Evolutionary conservation across 2,113 vertebrate species (phyloP), one percentile per base, ranked within the genome.

Genomic region (Rhinopomastus cyanomelas): DNA sequence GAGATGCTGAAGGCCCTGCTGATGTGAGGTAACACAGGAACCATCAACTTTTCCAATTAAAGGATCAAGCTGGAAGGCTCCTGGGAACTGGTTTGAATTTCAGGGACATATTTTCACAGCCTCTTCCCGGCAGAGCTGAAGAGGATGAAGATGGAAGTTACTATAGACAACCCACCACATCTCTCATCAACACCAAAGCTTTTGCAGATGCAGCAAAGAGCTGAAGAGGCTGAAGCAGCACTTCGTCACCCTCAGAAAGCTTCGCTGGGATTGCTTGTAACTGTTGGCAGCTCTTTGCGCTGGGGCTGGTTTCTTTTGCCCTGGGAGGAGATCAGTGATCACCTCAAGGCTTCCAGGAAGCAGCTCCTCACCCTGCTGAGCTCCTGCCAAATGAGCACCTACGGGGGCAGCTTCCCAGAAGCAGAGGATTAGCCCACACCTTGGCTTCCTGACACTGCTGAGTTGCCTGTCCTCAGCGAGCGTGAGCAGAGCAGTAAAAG

Each of bases 61-160:
- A 85, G 48, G 37, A 81, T 42, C 64, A 74, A 81, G 36, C 67
- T 65, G 59, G 30, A 53, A 55, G 36, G 27, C 11, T 89, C 49
- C 61, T 75, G 39, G 49, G 73, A 87, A 89, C 76, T 25, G 44
- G 17, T 37, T 87, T 75, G 79, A 30, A 79, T 87, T 89, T 89
- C 29, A 85, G 67, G 68, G 39, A 62, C 4, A 1, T 32, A 29
- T 76, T 87, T 85, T 82, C 59, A 66, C 25, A 48, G 36, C 4
- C 19, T 80, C 32, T 68, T 76, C 11, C 42, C 57, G 36, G 59
- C 42, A 46, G 11, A 66, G 27, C 21, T 82, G 13, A 89, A 60
- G 60, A 56, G 16, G 15, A 57, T 12, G 42, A 87, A 91, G 71
- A 60, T 52, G 12, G 12, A 79, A 81, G 26, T 39, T 72, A 3